phyloP scores from a whole-genome alignment of 2,797 vertebrate genomes.

The Hephaestus fuliginosus region DNA sequence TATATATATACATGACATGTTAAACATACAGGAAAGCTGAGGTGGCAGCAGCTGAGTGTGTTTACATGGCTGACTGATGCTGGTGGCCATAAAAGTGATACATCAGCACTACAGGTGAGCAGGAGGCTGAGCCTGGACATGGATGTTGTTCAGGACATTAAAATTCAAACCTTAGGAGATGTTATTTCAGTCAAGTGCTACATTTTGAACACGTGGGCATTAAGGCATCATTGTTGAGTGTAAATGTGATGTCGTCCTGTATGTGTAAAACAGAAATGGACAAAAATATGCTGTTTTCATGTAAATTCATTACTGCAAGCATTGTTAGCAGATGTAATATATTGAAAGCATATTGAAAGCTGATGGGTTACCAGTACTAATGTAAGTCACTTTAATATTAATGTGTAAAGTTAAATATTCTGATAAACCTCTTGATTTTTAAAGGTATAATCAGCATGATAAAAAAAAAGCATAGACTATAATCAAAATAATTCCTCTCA shows the following conservation, averaged over 20 bases:
- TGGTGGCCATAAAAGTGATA: constrained; percentile 27
- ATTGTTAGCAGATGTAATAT: not conserved
- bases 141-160: constrained; percentile 20
- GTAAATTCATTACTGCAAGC: not conserved
- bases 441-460: not conserved
- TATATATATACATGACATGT: not conserved
- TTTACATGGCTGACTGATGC: constrained; percentile 34
- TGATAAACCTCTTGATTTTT: not conserved
- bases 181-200: constrained; percentile 1
- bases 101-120: constrained; percentile 30
- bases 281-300: not conserved
- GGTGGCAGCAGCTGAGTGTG: constrained; percentile 6
- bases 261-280: not conserved
- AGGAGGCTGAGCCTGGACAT: constrained; percentile 11
- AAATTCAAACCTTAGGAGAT: constrained; percentile 20
- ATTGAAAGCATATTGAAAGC: no score
- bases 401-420: not conserved
- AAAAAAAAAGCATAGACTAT: no score
- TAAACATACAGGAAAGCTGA: constrained; percentile 17
- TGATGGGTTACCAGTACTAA: not conserved
- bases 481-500: no score
- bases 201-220: not conserved
- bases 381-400: not conserved
- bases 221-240: not conserved
- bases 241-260: not conserved